Conservation (phyloP, 2,888 invertebrate genomes). For the Geophilus truncorum region DNA sequence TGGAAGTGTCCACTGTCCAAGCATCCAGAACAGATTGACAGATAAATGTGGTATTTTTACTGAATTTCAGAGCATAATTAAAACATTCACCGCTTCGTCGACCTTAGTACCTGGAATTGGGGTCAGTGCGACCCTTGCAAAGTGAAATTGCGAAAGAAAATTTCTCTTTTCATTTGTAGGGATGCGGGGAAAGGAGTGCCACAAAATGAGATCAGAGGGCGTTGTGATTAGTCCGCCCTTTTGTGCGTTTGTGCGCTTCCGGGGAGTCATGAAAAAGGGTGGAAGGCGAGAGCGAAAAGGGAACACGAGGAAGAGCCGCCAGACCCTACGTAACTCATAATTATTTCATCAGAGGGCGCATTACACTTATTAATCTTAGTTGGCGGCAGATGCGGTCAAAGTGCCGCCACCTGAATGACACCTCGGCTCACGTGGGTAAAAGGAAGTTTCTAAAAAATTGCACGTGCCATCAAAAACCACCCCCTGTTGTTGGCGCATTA, state of each 20-base stretch:
- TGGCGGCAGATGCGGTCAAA: conserved; percentile 10
- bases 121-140: neutral
- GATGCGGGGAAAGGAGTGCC: neutral
- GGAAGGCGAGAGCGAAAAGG: too few relatives aligned
- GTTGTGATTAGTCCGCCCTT: conserved; percentile 2
- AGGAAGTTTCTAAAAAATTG: neutral
- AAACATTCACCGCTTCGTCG: too few relatives aligned
- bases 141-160: neutral
- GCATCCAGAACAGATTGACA: too few relatives aligned
- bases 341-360: conserved; percentile 10
- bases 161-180: neutral
- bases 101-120: neutral
- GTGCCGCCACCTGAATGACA: conserved; percentile 4
- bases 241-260: neutral
- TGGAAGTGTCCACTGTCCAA: too few relatives aligned
- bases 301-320: neutral
- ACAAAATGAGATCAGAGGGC: neutral
- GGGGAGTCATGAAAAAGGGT: neutral
- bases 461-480: neutral
- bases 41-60: too few relatives aligned
- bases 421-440: too few relatives aligned
- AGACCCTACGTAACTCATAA: neutral
- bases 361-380: conserved; percentile 10
- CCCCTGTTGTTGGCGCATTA: neutral
- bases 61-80: too few relatives aligned